phyloP scores from a whole-genome alignment of 2,888 invertebrate species.

The Sepioteuthis lessoniana region DNA sequence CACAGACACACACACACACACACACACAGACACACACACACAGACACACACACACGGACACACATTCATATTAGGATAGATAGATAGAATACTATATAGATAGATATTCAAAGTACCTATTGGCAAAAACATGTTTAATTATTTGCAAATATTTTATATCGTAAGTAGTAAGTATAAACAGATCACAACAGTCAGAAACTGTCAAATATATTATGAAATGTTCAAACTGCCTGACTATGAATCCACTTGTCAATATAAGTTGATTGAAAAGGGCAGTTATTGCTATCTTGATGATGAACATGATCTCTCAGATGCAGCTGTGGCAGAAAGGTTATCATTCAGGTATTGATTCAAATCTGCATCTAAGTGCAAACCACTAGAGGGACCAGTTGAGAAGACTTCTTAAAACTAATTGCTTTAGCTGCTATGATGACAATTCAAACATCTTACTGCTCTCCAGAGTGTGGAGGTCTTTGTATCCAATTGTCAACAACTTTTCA shows the following conservation, averaged over 20 bases:
- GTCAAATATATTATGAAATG: no score
- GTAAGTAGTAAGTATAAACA: background rate
- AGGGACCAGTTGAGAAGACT: background rate
- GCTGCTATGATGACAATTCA: background rate
- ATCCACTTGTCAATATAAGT: background rate
- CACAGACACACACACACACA: no score
- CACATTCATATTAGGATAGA: no score
- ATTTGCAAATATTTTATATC: background rate
- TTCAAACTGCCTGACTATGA: background rate
- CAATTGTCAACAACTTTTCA: background rate
- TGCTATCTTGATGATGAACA: background rate
- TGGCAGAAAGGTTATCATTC: background rate
- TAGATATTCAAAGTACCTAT: background rate
- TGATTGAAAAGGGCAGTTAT: background rate
- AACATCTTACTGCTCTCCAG: background rate
- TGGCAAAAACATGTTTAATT: background rate
- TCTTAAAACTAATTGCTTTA: constrained; percentile 33
- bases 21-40: no score
- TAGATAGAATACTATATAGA: no score
- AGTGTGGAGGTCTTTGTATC: background rate
- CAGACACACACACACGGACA: no score
- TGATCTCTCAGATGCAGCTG: background rate
- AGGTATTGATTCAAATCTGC: background rate
- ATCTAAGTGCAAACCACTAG: background rate
- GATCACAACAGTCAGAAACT: background rate